Percentiles rank a stretch among this genome's conserved stretches.
Conservation (phyloP, 2,797 vertebrate genomes). For the Pristis pectinata region DNA sequence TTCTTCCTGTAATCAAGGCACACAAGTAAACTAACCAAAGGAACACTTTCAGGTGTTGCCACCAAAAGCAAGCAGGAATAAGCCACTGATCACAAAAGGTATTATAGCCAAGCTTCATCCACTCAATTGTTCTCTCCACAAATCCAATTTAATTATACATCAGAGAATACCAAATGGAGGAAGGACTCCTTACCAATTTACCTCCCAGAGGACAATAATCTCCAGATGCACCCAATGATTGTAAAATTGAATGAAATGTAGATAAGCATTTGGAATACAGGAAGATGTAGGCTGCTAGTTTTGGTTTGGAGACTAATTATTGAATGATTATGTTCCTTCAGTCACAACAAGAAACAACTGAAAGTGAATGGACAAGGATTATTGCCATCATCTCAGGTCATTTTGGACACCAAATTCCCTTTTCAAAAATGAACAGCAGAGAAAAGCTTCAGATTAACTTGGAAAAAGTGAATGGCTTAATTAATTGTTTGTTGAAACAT, state of each 20-base stretch:
- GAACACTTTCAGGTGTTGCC: neutral
- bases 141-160: no score
- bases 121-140: neutral
- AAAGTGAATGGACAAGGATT: neutral
- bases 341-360: neutral
- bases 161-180: neutral
- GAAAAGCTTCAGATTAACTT: neutral
- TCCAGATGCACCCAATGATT: neutral
- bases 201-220: neutral
- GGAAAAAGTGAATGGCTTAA: neutral
- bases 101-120: neutral
- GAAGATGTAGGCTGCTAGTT: neutral
- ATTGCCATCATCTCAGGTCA: neutral
- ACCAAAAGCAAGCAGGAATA: neutral
- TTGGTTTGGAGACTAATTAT: neutral
- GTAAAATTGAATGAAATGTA: neutral
- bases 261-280: neutral
- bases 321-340: neutral
- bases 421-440: neutral
- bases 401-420: neutral
- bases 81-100: neutral
- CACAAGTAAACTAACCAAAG: neutral
- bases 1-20: neutral
- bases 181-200: neutral
- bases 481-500: neutral